Evolutionary conservation across 2,113 vertebrate species (phyloP).

Genomic region (Mus musculus): DNA sequence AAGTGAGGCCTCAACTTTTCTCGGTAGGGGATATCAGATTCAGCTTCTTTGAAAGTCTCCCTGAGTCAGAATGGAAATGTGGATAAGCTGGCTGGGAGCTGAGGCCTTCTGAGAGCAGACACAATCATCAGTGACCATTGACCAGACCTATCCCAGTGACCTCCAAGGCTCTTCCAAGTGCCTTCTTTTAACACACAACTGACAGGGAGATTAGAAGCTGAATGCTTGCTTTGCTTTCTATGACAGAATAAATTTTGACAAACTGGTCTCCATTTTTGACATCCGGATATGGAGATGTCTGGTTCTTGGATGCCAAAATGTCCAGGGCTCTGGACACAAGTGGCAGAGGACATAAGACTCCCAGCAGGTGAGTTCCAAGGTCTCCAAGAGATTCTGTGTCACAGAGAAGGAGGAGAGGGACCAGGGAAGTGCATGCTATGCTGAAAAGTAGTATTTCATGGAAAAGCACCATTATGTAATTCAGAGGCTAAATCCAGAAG

Average conservation of each 20-base stretch:
- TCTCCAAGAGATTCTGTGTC: too few species aligned
- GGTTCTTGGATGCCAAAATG: background rate
- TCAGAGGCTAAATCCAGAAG: background rate
- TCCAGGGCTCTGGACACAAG: background rate
- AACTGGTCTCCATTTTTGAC: background rate
- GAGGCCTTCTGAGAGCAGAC: background rate
- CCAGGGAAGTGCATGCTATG: rapidly evolving
- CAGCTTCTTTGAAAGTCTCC: background rate
- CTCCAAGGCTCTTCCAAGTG: background rate
- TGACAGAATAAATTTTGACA: background rate
- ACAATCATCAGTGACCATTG: background rate
- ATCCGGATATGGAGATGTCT: too few species aligned
- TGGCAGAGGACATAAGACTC: background rate
- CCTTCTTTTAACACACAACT: background rate
- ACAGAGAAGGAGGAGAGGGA: background rate
- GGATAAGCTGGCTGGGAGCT: background rate
- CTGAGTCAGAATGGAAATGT: too few species aligned
- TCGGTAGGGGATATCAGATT: background rate
- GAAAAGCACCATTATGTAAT: background rate
- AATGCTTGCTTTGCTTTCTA: background rate
- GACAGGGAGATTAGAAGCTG: background rate
- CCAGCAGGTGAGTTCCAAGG: background rate
- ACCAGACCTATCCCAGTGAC: background rate
- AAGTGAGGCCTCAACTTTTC: background rate
- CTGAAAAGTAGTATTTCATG: background rate